A percentile compares a stretch with the other conserved stretches of the same genome.
Evolutionary conservation across 2,113 vertebrate genomes (phyloP).

Genomic region (Petaurus breviceps): DNA sequence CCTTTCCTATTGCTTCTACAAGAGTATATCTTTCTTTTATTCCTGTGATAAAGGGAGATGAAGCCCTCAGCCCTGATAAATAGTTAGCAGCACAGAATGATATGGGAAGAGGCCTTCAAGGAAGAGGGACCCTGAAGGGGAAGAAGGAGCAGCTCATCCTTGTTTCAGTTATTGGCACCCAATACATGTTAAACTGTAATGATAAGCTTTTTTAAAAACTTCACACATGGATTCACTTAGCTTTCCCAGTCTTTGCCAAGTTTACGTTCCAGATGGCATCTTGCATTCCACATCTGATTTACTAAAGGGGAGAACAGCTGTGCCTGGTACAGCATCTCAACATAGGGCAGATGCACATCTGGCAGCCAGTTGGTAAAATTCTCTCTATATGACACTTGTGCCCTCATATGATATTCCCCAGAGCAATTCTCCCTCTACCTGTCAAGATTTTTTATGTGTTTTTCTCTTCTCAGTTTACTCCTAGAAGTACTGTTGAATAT

Average conservation of each 20-base stretch:
- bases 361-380: slow-evolving; percentile 70
- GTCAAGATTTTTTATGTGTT: slow-evolving; percentile 33
- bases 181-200: slow-evolving; percentile 2
- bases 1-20: background rate
- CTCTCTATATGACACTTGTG: slow-evolving; percentile 48
- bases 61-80: background rate
- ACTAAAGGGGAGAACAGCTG: slow-evolving; percentile 68
- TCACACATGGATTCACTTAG: slow-evolving; percentile 57
- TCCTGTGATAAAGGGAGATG: background rate
- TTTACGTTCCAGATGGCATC: slow-evolving; percentile 71
- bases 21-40: background rate
- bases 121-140: background rate
- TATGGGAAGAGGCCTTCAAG: background rate
- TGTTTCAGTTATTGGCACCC: slow-evolving; percentile 21
- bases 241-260: slow-evolving; percentile 63
- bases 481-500: slow-evolving; percentile 51
- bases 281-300: slow-evolving; percentile 70
- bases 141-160: background rate
- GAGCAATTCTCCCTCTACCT: slow-evolving; percentile 59
- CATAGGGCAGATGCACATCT: slow-evolving; percentile 69
- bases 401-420: slow-evolving; percentile 54
- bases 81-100: background rate
- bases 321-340: slow-evolving; percentile 30
- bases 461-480: slow-evolving; percentile 62
- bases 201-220: slow-evolving; percentile 34